These are phyloP conservation scores for Folsomia manolachei DNA, from an alignment of 2,888 invertebrate species.

Conservation along the genomic window DNA sequence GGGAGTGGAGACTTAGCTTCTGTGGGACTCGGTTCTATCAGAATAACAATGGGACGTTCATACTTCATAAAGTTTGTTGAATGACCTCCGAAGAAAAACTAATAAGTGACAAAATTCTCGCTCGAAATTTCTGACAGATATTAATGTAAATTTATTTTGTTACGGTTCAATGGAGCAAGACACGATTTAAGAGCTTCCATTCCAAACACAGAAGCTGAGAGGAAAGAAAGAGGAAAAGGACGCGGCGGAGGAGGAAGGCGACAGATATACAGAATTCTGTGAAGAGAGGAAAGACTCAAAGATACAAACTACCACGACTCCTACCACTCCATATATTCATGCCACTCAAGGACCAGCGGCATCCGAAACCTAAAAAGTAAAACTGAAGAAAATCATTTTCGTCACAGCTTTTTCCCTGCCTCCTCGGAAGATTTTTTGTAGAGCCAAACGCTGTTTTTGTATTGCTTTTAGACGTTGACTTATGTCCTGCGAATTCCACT, in stretches of 20 bases:
- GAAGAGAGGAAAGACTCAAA: background rate
- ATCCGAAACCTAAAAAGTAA: too few relatives aligned
- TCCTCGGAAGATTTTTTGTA: background rate
- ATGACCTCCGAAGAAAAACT: conserved; percentile 45
- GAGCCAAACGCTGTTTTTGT: background rate
- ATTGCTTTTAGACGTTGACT: background rate
- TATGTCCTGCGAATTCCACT: background rate
- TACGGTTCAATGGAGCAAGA: conserved; percentile 46
- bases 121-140: conserved; percentile 46
- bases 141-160: conserved; percentile 48
- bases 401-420: background rate
- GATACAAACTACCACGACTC: too few relatives aligned
- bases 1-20: background rate
- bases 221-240: too few relatives aligned
- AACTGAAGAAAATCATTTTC: too few relatives aligned
- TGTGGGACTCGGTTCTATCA: background rate
- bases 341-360: too few relatives aligned
- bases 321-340: too few relatives aligned
- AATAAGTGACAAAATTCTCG: conserved; percentile 47
- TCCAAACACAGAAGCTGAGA: background rate
- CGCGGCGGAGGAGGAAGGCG: background rate
- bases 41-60: conserved; percentile 36
- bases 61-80: conserved; percentile 46
- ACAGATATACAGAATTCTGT: too few relatives aligned
- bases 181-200: conserved; percentile 43